Percentiles rank a stretch among this genome's conserved stretches.
phyloP scores from a whole-genome alignment of 2,888 invertebrate species.

The Dasysyrphus albostriatus region DNA sequence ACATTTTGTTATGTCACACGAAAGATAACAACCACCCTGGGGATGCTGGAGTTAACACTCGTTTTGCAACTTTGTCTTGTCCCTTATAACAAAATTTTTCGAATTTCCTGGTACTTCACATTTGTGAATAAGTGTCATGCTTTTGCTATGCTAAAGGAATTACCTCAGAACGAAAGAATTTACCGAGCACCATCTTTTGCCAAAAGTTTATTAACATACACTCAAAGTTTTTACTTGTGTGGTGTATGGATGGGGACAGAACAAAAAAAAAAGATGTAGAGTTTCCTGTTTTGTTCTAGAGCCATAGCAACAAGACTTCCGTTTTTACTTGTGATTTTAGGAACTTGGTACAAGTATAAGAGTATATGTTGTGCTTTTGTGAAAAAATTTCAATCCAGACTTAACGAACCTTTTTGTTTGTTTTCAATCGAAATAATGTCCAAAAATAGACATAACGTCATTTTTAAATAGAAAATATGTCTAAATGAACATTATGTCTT shows the following conservation, averaged over 20 bases:
- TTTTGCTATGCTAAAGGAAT: slow-evolving; percentile 44
- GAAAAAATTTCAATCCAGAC: background rate
- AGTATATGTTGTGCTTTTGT: background rate
- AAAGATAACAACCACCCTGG: slow-evolving; percentile 34
- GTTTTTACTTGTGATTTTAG: slow-evolving; percentile 31
- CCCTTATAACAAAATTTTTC: slow-evolving; percentile 43
- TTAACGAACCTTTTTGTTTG: too few relatives aligned
- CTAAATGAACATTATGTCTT: too few relatives aligned
- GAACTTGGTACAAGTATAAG: slow-evolving; percentile 2
- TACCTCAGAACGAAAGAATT: slow-evolving; percentile 16
- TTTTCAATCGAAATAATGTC: too few relatives aligned
- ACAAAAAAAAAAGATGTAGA: slow-evolving; percentile 1
- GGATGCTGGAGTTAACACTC: slow-evolving; percentile 32
- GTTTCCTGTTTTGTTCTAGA: slow-evolving; percentile 61
- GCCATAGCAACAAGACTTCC: slow-evolving; percentile 71
- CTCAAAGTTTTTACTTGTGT: slow-evolving; percentile 17
- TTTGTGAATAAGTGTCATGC: slow-evolving; percentile 32
- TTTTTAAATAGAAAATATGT: too few relatives aligned
- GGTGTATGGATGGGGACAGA: background rate
- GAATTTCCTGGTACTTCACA: slow-evolving; percentile 27
- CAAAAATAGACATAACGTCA: too few relatives aligned
- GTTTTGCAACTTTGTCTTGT: slow-evolving; percentile 15
- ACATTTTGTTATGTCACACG: slow-evolving; percentile 52
- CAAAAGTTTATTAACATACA: slow-evolving; percentile 32
- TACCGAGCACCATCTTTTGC: slow-evolving; percentile 12